A percentile compares a stretch with the other conserved stretches of the same genome.
Conservation (phyloP, 2,888 invertebrate species). For the Priocnemis perturbator region DNA sequence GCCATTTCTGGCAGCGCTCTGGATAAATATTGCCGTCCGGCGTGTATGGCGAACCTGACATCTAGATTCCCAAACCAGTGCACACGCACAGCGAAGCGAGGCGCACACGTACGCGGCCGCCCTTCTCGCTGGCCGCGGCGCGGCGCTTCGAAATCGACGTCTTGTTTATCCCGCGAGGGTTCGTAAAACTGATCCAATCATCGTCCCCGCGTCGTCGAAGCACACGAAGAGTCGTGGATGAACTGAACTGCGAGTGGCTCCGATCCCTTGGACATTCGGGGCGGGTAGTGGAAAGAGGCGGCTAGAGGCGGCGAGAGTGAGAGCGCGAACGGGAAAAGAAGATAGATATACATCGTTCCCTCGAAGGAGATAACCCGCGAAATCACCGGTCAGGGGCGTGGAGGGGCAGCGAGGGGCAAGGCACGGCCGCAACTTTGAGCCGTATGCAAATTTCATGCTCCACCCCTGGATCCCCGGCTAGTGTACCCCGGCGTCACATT, state of each 20-base stretch:
- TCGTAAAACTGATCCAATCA: conserved; percentile 78
- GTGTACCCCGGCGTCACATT: conserved; percentile 59
- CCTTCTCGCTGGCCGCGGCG: no score
- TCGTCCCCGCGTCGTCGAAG: conserved; percentile 46
- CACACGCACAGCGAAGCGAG: not conserved
- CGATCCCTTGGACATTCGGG: conserved; percentile 33
- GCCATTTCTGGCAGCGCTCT: not conserved
- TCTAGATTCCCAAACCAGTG: not conserved
- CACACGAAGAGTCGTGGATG: conserved; percentile 30
- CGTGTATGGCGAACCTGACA: not conserved
- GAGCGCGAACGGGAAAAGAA: not conserved
- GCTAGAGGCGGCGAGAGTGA: not conserved
- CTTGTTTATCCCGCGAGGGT: conserved; percentile 76
- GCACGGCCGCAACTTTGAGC: conserved; percentile 53
- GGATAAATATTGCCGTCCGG: conserved; percentile 6
- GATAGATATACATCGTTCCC: conserved; percentile 10
- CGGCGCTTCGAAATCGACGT: conserved; percentile 65
- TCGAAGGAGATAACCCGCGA: conserved; percentile 52
- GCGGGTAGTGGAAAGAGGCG: not conserved
- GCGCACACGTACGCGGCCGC: not conserved
- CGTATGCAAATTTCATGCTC: conserved; percentile 58
- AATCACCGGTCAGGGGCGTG: conserved; percentile 44
- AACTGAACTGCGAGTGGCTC: conserved; percentile 41
- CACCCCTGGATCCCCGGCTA: conserved; percentile 24
- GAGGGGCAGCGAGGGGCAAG: conserved; percentile 24